Evolutionary conservation across 2,888 invertebrate species (phyloP), one percentile per base, ranked within the genome.

Genomic region (Drosophila paramelanica): DNA sequence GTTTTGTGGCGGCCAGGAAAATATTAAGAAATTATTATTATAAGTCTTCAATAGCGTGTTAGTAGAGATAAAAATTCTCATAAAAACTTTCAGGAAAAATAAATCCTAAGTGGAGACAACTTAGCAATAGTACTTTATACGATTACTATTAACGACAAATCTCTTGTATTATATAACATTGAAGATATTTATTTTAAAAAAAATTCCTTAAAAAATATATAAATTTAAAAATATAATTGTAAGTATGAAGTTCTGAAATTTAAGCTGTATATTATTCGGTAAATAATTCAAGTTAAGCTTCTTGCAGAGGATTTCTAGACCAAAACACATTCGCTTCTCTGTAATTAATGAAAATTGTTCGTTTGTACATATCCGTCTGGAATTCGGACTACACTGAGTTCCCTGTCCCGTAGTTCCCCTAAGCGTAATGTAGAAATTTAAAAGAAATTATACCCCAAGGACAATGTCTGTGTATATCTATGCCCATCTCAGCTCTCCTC

Each of bases 401-500:
- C 27, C 49, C 43, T 38, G 14, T 20, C 43, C 50, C 43, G 51
- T 39, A 61, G 61, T 56, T 57, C 60, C 55, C 58, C 64, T 57
- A 61, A 75, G 70, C 67, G 43, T 77, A 82, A 81, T 81, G 70
- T 69, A 43, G 52, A 87, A 77, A 85, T 89, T 72, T 89, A 77
- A 82, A 89, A 89, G 89, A 89, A 89, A 85, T 89, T 88, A 88
- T 85, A 79, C 88, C 89, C 85, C 72, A 77, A 89, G 89, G 89
- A 89, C 80, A 85, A 64, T 70, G 71, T 77, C 67, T 65, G 67
- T 59, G 64, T 59, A 41, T 62, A 17, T 58, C 27, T 49, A 42
- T 64, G 47, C 39, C 13, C 17, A 3, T 17, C 20, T 55, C 14
- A 23, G 49, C 13, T 36, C 36, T 33, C 33, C 33, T 11, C 33